Evolutionary conservation across 2,888 invertebrate genomes (phyloP).

Genomic region (Allacma fusca): DNA sequence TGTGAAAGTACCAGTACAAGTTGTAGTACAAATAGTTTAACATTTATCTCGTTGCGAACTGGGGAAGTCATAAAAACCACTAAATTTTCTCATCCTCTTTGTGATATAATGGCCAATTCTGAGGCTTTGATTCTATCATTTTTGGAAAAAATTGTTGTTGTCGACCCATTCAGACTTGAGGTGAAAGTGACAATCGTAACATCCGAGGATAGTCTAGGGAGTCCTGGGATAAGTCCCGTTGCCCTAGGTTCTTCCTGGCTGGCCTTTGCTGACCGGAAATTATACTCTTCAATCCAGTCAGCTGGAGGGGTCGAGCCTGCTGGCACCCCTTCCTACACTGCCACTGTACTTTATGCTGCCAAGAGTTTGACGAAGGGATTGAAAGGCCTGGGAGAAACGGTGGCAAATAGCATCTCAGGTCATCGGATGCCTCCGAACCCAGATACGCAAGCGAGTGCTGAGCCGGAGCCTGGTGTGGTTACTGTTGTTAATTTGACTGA

Average conservation of each 20-base stretch:
- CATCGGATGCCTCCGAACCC: slow-evolving; percentile 63
- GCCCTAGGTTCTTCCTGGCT: slow-evolving; percentile 79
- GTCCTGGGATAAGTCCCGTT: slow-evolving; percentile 79
- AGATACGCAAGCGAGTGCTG: slow-evolving; percentile 64
- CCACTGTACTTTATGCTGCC: slow-evolving; percentile 92
- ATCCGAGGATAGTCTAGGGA: slow-evolving; percentile 69
- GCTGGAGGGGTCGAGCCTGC: slow-evolving; percentile 74
- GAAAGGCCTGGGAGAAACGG: slow-evolving; percentile 87
- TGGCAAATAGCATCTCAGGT: slow-evolving; percentile 85
- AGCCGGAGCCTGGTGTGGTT: slow-evolving; percentile 85
- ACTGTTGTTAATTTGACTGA: slow-evolving; percentile 77
- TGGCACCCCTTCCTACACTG: slow-evolving; percentile 81
- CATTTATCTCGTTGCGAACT: slow-evolving; percentile 83
- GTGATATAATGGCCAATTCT: slow-evolving; percentile 88
- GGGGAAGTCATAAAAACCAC: slow-evolving; percentile 88
- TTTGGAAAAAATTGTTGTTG: slow-evolving; percentile 87
- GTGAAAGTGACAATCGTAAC: slow-evolving; percentile 87
- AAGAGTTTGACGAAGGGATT: slow-evolving; percentile 92
- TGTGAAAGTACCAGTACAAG: slow-evolving; percentile 71
- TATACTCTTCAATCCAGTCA: slow-evolving; percentile 79
- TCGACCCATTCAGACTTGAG: slow-evolving; percentile 87
- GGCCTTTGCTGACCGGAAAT: slow-evolving; percentile 80
- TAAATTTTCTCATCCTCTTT: slow-evolving; percentile 89
- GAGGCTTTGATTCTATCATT: slow-evolving; percentile 88
- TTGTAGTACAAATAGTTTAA: slow-evolving; percentile 63